Conservation (phyloP, 92 coral and sea anemone genomes). For the Epizoanthus scotinus region DNA sequence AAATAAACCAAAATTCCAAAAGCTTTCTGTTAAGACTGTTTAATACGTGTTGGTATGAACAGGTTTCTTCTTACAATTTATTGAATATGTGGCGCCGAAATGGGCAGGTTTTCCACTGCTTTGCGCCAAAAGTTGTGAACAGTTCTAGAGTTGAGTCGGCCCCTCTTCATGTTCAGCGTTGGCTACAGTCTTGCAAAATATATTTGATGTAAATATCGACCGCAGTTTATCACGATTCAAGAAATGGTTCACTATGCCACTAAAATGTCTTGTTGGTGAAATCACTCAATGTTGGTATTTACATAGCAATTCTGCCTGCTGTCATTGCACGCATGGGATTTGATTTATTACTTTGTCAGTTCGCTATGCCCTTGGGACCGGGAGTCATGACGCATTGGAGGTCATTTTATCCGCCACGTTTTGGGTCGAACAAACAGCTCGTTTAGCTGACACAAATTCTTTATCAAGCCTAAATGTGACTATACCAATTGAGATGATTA, state of each 20-base stretch:
- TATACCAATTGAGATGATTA: slow-evolving; percentile 4
- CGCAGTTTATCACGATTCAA: neutral
- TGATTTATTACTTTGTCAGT: slow-evolving; percentile 18
- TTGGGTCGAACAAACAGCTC: neutral
- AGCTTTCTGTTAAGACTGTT: no score
- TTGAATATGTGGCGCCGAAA: neutral
- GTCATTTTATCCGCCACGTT: slow-evolving; percentile 16
- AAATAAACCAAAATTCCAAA: no score
- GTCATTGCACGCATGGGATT: neutral
- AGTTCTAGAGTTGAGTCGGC: neutral
- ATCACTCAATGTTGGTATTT: slow-evolving; percentile 8
- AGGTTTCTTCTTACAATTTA: no score
- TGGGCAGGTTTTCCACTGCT: neutral
- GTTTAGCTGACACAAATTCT: slow-evolving; percentile 8
- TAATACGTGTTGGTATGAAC: no score
- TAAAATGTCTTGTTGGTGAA: slow-evolving; percentile 6
- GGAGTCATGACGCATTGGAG: neutral
- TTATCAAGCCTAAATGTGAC: neutral
- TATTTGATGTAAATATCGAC: neutral
- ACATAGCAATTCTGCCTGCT: slow-evolving; percentile 15
- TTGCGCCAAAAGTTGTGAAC: neutral
- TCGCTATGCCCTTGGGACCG: neutral
- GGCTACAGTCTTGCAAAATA: slow-evolving; percentile 7
- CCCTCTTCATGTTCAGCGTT: no score
- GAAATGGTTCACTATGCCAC: no score